Base-by-base conservation (phyloP, 2,888 invertebrate species). In the Mesopsocus fuscifrons region DNA sequence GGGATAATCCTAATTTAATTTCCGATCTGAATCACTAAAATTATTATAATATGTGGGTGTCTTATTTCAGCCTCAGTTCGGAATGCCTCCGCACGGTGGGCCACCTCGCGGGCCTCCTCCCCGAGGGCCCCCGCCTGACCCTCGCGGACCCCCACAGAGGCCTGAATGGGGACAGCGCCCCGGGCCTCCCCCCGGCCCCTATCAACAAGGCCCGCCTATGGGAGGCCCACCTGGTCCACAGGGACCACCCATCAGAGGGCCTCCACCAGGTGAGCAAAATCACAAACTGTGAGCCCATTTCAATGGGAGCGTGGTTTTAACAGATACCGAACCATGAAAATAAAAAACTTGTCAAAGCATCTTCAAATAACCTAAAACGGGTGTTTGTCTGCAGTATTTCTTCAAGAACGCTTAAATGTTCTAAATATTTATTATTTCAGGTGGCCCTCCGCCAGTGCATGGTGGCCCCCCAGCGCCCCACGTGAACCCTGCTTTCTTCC, bases 401-500 rank as follows among this genome's bases (percentile, higher is more conserved):
- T n/a, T n/a, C n/a, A n/a, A n/a, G n/a, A n/a, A n/a, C n/a, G n/a
- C n/a, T n/a, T n/a, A n/a, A n/a, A n/a, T n/a, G n/a, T n/a, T n/a
- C n/a, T n/a, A n/a, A n/a, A n/a, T n/a, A n/a, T n/a, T n/a, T n/a
- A n/a, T n/a, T n/a, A n/a, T n/a, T n/a, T 61, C 61, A 43, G 63
- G 63, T 47, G 62, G 61, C 41, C 60, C 63, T 16, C 69, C 71
- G 34, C 68, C 68, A 23, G 65, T 67, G 49, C 62, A 65, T 46
- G 62, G 61, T 44, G 62, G 62, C 41, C 65, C 71, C 0, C 68
- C 68, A 6, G 89, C 91, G 20, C 91, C 92, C 40, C 92, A 94
- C 62, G 89, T 94, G 50, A 94, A 94, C 68, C 92, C 94, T 32
- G 92, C 92, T 46, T 94, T 94, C 74, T 92, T 92, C 64, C 51